A percentile compares a stretch with the other conserved stretches of the same genome.
phyloP scores from a whole-genome alignment of 2,888 invertebrate species.

The Ptilodon capucinus region DNA sequence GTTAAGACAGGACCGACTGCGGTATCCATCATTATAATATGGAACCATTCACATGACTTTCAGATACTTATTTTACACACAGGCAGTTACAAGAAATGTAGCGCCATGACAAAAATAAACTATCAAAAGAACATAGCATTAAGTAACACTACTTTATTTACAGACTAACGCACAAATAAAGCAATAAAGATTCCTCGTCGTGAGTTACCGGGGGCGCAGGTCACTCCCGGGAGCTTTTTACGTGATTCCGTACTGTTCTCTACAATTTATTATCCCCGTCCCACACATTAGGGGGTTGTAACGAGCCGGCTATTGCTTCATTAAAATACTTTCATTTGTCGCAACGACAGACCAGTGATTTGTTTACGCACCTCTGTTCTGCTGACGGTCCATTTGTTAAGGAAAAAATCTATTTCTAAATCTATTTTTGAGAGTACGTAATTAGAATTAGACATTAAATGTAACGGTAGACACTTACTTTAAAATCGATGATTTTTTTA shows the following conservation, averaged over 20 bases:
- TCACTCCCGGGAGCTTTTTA: conserved; percentile 49
- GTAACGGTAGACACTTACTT: no score
- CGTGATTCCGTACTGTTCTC: conserved; percentile 45
- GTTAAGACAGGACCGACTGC: no score
- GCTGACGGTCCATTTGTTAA: conserved; percentile 33
- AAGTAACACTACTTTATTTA: neutral
- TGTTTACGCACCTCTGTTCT: conserved; percentile 58
- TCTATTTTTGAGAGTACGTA: conserved; percentile 4
- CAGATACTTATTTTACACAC: no score
- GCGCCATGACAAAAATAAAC: no score
- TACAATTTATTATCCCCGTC: conserved; percentile 18
- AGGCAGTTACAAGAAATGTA: no score
- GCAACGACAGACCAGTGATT: conserved; percentile 65
- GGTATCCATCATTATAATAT: no score
- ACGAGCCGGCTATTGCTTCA: conserved; percentile 64
- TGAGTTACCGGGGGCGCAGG: conserved; percentile 23
- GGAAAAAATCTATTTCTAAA: conserved; percentile 27
- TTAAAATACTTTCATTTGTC: conserved; percentile 76
- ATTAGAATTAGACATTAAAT: conserved; percentile 5
- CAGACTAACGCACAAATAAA: neutral
- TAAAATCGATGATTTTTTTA: no score
- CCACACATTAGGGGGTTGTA: conserved; percentile 57
- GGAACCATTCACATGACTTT: no score
- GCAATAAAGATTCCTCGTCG: neutral
- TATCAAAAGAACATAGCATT: no score